phyloP scores from a whole-genome alignment of 1,140 invertebrate genomes.

The Bombus difficillimus region DNA sequence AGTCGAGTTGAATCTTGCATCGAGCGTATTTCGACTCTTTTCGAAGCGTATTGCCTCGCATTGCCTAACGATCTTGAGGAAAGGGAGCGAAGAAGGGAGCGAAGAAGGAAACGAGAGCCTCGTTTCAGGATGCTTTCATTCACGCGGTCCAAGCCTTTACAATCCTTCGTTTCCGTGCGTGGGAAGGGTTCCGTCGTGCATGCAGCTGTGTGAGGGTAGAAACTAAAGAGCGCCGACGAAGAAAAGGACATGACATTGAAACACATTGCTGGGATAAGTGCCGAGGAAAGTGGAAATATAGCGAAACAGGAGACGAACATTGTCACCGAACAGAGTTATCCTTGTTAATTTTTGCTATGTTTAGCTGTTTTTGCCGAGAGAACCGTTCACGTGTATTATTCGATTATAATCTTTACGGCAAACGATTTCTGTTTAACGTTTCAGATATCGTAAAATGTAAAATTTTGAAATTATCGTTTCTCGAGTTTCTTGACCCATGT shows the following conservation, averaged over 20 bases:
- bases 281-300: constrained; percentile 2
- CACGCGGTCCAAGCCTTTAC: constrained; percentile 59
- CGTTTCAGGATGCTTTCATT: constrained; percentile 66
- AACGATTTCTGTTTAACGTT: background rate
- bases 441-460: background rate
- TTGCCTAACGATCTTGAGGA: background rate
- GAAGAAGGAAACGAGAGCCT: constrained; percentile 31
- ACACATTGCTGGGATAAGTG: background rate
- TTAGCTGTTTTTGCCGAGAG: background rate
- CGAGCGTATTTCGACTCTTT: background rate
- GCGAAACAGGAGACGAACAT: background rate
- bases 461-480: background rate
- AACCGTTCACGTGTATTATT: background rate
- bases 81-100: constrained; percentile 33
- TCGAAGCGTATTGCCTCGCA: background rate
- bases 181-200: constrained; percentile 49
- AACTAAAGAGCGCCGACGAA: background rate
- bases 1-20: background rate
- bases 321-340: too few relatives aligned
- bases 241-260: background rate
- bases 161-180: constrained; percentile 53
- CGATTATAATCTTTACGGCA: background rate
- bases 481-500: too few relatives aligned
- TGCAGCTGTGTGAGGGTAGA: constrained; percentile 13
- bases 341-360: rapidly evolving